These are phyloP conservation scores for Conus ventricosus DNA, from an alignment of 1,140 invertebrate species.

Conservation along the genomic window DNA sequence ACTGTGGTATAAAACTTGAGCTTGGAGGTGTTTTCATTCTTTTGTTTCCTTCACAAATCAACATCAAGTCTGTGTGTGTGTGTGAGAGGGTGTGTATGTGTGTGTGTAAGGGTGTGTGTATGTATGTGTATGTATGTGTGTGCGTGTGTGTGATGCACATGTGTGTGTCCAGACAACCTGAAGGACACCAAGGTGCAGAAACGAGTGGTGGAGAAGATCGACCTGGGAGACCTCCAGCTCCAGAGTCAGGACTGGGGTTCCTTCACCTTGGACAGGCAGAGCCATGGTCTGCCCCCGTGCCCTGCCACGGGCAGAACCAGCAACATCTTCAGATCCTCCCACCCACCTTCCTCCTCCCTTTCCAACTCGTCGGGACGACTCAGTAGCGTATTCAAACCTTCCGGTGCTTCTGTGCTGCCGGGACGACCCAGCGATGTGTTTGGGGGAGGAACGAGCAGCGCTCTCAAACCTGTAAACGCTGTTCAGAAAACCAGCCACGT, in stretches of 20 bases:
- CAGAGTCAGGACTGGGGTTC: neutral
- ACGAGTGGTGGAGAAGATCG: slow-evolving; percentile 24
- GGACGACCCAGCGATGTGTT: neutral
- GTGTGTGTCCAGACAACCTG: slow-evolving; percentile 10
- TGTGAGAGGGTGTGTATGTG: too few species aligned
- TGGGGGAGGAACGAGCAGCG: neutral
- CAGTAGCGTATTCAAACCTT: neutral
- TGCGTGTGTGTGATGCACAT: too few species aligned
- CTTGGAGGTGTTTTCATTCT: too few species aligned
- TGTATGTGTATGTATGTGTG: too few species aligned
- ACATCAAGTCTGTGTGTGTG: too few species aligned
- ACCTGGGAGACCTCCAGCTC: slow-evolving; percentile 8
- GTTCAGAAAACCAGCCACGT: neutral
- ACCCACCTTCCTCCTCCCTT: neutral
- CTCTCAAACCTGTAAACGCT: slow-evolving; percentile 6
- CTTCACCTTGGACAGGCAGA: too few species aligned
- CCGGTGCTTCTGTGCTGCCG: neutral
- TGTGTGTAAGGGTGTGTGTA: too few species aligned
- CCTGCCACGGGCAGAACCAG: slow-evolving; percentile 1
- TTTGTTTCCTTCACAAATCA: too few species aligned
- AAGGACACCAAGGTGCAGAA: slow-evolving; percentile 5
- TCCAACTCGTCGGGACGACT: neutral
- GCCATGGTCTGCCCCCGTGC: neutral
- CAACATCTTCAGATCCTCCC: neutral
- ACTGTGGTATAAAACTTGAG: too few species aligned